A percentile compares a stretch with the other conserved stretches of the same genome.
Conservation (phyloP, 2,797 vertebrate species). For the Phoxinus dragarum region DNA sequence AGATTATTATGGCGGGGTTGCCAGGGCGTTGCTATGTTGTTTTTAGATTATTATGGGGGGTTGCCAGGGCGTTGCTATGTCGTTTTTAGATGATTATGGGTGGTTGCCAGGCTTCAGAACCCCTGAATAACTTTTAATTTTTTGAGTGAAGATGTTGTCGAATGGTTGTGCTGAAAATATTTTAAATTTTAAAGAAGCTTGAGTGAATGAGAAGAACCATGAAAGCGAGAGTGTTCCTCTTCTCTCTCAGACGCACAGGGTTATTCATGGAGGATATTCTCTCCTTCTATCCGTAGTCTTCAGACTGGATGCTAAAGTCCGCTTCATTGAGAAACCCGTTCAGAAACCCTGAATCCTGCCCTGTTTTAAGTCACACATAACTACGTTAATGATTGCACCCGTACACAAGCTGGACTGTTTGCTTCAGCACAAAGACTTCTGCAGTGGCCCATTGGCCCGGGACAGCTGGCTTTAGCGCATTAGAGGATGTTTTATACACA, state of each 20-base stretch:
- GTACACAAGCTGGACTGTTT: neutral
- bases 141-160: neutral
- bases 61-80: no score
- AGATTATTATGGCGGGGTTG: no score
- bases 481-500: slow-evolving; percentile 30
- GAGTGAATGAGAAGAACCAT: neutral
- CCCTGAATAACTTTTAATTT: no score
- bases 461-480: slow-evolving; percentile 18
- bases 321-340: neutral
- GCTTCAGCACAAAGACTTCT: neutral
- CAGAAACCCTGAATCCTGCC: slow-evolving; percentile 6
- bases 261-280: slow-evolving; percentile 36
- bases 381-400: neutral
- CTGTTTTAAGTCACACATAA: neutral
- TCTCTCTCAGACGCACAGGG: slow-evolving; percentile 20
- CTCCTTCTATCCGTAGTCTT: slow-evolving; percentile 33
- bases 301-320: slow-evolving; percentile 31
- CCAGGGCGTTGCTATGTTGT: no score
- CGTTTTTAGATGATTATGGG: no score
- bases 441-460: neutral
- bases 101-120: neutral
- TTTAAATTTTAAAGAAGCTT: neutral
- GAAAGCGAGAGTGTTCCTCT: neutral
- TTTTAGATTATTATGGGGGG: no score
- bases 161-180: neutral